These are phyloP conservation scores for Tetramorium alpestre DNA, from an alignment of 1,140 invertebrate genomes.

Conservation along the genomic window DNA sequence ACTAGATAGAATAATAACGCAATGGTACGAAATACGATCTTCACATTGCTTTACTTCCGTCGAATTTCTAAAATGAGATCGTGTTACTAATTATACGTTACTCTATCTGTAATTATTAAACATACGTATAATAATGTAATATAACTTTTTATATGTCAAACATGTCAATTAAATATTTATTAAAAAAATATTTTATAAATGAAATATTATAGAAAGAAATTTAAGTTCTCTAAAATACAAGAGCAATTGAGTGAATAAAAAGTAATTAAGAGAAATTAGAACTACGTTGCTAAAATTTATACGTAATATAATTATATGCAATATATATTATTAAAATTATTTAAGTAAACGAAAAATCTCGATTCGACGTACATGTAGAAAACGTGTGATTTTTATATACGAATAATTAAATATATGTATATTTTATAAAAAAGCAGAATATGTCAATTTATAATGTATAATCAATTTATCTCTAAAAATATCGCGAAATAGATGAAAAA, in stretches of 20 bases:
- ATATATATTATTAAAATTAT: background rate
- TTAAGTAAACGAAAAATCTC: background rate
- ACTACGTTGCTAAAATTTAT: background rate
- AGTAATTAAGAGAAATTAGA: background rate
- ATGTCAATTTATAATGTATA: background rate
- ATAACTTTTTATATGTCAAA: background rate
- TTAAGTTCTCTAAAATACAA: background rate
- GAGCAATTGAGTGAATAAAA: too few species aligned
- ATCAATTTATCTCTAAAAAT: background rate
- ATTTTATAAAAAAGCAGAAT: background rate
- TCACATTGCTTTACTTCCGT: background rate
- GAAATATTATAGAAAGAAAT: background rate
- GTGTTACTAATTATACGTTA: conserved; percentile 7
- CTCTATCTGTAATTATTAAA: background rate
- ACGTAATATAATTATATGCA: background rate
- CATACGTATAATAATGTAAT: background rate
- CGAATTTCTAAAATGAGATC: background rate
- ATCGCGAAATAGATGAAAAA: background rate
- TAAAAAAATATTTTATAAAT: background rate
- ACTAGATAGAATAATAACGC: conserved; percentile 47
- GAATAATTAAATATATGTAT: background rate
- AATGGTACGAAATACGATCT: conserved; percentile 13
- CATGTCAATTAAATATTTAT: background rate
- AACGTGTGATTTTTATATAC: background rate
- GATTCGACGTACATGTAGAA: background rate